phyloP scores from a whole-genome alignment of 2,113 vertebrate species.

The Lampris megalopsis region DNA sequence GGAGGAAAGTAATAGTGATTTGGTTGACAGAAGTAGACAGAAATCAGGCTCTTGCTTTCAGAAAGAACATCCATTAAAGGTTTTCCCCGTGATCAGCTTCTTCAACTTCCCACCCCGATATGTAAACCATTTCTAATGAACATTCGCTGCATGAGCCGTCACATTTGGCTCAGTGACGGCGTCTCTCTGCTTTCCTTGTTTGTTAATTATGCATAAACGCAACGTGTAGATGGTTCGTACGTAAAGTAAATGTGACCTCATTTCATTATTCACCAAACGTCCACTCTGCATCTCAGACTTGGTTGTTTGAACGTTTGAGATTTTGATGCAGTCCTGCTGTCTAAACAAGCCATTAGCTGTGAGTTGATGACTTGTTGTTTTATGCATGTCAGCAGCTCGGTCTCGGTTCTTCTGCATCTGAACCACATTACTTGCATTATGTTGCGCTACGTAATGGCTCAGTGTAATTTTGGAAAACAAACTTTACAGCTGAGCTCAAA shows the following conservation, averaged over 20 bases:
- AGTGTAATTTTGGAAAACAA: no score
- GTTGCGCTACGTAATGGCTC: no score
- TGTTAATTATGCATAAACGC: conserved; percentile 27
- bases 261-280: conserved; percentile 33
- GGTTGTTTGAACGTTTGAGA: conserved; percentile 21
- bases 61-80: not conserved
- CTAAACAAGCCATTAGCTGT: conserved; percentile 13
- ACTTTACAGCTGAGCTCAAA: no score
- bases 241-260: not conserved
- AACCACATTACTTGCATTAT: not conserved
- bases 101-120: not conserved
- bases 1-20: no score
- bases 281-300: not conserved
- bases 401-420: not conserved
- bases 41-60: not conserved
- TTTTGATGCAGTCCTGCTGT: conserved; percentile 28
- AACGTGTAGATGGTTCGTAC: conserved; percentile 19
- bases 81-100: not conserved
- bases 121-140: not conserved
- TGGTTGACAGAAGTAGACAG: no score
- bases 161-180: not conserved
- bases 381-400: not conserved
- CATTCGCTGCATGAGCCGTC: not conserved
- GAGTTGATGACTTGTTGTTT: not conserved
- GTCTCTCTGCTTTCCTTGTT: conserved; percentile 5